Base-by-base conservation (phyloP, 2,797 vertebrate genomes). In the Eulemur rubriventer region DNA sequence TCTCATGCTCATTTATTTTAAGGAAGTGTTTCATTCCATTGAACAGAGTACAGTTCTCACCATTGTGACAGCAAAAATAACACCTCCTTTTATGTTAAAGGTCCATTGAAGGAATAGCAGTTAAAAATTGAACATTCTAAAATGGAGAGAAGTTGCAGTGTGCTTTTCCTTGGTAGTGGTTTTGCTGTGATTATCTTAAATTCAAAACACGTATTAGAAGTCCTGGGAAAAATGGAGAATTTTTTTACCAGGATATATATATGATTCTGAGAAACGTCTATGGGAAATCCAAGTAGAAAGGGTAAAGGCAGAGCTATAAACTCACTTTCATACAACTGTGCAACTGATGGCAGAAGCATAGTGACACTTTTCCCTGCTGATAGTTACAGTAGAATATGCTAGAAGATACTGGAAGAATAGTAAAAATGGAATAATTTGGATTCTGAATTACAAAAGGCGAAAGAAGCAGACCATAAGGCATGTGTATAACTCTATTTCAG, bases 1-100 rank as follows among this genome's bases (percentile, higher is more conserved):
- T 73, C 88, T 57, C 50, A 17, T 35, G 16, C 82, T 73, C 70
- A 63, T 89, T 92, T 81, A 75, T 90, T 96, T 91, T 81, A 82
- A 94, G 82, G 70, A 96, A 92, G 14, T 86, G 48, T 97, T 97
- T 97, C 59, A 35, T 94, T 91, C 86, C 69, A 22, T 92, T 96
- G 65, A 96, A 57, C 69, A 95, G 28, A 73, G 28, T 96, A 35
- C 22, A 95, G 79, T 92, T 97, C 73, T 95, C 70, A 94, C 79
- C 76, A 78, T 73, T 90, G 61, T 79, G 70, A 90, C 17, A 6
- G 61, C 61, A 88, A 80, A 96, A 97, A 87, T 83, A 91, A 70
- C 65, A 81, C 38, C 73, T 55, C 41, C 57, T 73, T 96, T 94
- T 65, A 83, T 87, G 89, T 70, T 85, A 33, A 89, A 30, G 33